Evolutionary conservation across 2,888 invertebrate genomes (phyloP).

Genomic region (Limenitis camilla): DNA sequence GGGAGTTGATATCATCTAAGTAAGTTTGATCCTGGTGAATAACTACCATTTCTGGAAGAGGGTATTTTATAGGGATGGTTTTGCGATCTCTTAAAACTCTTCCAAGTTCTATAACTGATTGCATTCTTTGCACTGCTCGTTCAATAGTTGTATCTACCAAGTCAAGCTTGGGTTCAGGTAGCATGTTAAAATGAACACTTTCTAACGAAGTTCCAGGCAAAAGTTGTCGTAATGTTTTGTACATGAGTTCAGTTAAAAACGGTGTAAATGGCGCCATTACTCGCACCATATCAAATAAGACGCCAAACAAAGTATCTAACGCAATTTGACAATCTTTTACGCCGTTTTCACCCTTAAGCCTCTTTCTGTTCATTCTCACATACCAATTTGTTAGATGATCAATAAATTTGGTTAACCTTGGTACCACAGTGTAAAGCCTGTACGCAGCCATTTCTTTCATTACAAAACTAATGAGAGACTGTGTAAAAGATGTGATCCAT

Average conservation of each 20-base stretch:
- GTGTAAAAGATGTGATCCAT: slow-evolving; percentile 98
- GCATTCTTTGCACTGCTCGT: slow-evolving; percentile 92
- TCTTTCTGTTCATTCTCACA: slow-evolving; percentile 94
- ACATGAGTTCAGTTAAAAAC: slow-evolving; percentile 96
- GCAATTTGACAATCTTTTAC: slow-evolving; percentile 87
- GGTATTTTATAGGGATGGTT: slow-evolving; percentile 96
- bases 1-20: slow-evolving; percentile 83
- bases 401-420: slow-evolving; percentile 94
- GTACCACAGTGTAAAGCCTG: slow-evolving; percentile 95
- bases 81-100: slow-evolving; percentile 93
- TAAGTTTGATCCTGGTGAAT: slow-evolving; percentile 89
- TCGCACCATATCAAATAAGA: slow-evolving; percentile 89
- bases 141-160: slow-evolving; percentile 91
- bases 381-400: slow-evolving; percentile 99
- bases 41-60: slow-evolving; percentile 95
- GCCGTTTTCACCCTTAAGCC: slow-evolving; percentile 94
- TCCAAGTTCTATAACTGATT: slow-evolving; percentile 94
- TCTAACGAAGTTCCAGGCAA: slow-evolving; percentile 72
- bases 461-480: slow-evolving; percentile 91
- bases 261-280: slow-evolving; percentile 99
- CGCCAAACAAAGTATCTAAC: slow-evolving; percentile 89
- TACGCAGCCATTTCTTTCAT: slow-evolving; percentile 96
- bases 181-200: slow-evolving; percentile 94
- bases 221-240: slow-evolving; percentile 86
- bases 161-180: slow-evolving; percentile 81